A percentile compares a stretch with the other conserved stretches of the same genome.
Evolutionary conservation across 2,113 vertebrate species (phyloP).

Genomic region (Syngnathoides biaculeatus): DNA sequence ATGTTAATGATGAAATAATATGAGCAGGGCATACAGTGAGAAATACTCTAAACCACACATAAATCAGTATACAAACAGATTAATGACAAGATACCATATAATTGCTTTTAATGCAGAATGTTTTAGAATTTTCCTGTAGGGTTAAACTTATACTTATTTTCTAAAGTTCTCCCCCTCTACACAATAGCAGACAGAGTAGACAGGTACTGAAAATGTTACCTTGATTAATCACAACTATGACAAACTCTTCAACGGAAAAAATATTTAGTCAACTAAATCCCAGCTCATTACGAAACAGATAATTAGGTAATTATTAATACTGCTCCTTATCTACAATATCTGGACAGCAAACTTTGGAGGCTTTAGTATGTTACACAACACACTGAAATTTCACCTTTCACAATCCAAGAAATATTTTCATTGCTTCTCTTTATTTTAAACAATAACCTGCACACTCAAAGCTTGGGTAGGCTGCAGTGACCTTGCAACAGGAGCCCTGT

Average conservation of each 20-base stretch:
- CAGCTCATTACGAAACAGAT: no score
- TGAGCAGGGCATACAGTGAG: slow-evolving; percentile 27
- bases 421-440: slow-evolving; percentile 17
- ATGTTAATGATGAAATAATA: slow-evolving; percentile 61
- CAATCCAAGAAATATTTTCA: slow-evolving; percentile 10
- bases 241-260: no score
- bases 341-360: background rate
- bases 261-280: no score
- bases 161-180: no score
- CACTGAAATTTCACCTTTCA: background rate
- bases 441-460: slow-evolving; percentile 20
- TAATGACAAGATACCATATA: background rate
- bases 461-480: slow-evolving; percentile 33
- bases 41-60: slow-evolving; percentile 45
- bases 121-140: no score
- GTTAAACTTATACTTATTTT: no score
- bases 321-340: no score
- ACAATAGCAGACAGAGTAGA: no score
- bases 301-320: no score
- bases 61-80: slow-evolving; percentile 37
- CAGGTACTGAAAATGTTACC: no score
- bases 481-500: slow-evolving; percentile 34
- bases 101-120: no score
- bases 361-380: background rate
- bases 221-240: no score